Percentiles rank a stretch among this genome's conserved stretches.
Conservation (phyloP, 2,888 invertebrate genomes). For the Scrobipalpa atriplicella region DNA sequence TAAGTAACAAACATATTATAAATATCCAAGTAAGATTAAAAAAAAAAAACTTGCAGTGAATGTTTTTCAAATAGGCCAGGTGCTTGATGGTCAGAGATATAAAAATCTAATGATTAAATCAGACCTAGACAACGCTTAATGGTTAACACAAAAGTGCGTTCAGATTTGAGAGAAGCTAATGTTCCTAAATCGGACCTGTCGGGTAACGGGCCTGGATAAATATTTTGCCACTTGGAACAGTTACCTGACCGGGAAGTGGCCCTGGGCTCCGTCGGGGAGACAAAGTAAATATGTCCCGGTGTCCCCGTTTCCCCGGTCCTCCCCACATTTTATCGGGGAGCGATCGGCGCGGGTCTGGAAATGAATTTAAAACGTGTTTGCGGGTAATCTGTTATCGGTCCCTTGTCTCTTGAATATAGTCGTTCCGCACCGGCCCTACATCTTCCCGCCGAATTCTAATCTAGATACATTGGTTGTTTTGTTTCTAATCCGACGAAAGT, state of each 20-base stretch:
- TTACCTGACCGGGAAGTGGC: constrained; percentile 80
- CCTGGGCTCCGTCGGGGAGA: constrained; percentile 74
- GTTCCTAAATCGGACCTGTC: constrained; percentile 74
- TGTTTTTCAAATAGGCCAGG: no score
- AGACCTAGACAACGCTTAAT: constrained; percentile 28
- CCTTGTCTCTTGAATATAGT: constrained; percentile 81
- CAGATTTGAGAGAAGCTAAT: constrained; percentile 67
- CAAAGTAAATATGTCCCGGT: constrained; percentile 81
- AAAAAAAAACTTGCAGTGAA: no score
- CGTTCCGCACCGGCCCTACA: constrained; percentile 67
- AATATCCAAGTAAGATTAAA: no score
- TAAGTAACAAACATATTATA: no score
- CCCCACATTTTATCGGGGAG: constrained; percentile 82
- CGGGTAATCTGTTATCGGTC: constrained; percentile 83
- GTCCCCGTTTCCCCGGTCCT: constrained; percentile 74
- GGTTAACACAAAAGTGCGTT: constrained; percentile 47
- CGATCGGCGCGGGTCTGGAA: constrained; percentile 82
- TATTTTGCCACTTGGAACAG: constrained; percentile 80
- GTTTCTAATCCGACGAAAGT: constrained; percentile 10
- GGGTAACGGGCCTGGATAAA: constrained; percentile 76
- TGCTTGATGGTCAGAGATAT: no score
- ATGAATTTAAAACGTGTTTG: constrained; percentile 83
- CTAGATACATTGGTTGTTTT: background rate
- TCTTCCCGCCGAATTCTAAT: constrained; percentile 58
- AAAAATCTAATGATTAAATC: background rate